phyloP scores from a whole-genome alignment of 2,113 vertebrate genomes.

The Gorilla gorilla region DNA sequence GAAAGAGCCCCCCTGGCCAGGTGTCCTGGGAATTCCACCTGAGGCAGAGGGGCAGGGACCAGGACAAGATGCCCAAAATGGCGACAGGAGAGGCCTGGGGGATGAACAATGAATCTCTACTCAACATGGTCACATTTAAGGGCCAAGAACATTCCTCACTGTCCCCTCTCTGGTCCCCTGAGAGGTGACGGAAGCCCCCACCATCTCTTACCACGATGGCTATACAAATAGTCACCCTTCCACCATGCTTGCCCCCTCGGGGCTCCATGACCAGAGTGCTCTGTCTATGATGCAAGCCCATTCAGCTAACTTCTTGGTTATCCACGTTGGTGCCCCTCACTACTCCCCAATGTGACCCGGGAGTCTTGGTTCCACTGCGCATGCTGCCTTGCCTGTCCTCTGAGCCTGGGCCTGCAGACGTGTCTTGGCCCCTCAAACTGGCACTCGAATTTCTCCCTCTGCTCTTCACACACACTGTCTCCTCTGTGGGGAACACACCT shows the following conservation, averaged over 20 bases:
- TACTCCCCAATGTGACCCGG: rapidly evolving
- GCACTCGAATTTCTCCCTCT: neutral
- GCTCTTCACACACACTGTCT: neutral
- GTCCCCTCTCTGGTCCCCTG: neutral
- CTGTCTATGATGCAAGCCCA: too few species aligned
- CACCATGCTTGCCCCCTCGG: neutral
- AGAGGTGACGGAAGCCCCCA: neutral
- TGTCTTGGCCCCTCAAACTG: rapidly evolving
- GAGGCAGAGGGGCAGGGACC: neutral
- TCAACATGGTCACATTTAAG: neutral
- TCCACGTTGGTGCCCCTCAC: rapidly evolving
- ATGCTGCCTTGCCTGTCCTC: rapidly evolving
- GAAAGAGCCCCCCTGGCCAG: neutral
- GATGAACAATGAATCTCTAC: too few species aligned
- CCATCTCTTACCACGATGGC: neutral
- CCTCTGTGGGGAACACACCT: neutral
- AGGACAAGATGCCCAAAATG: neutral
- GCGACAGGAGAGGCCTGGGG: too few species aligned
- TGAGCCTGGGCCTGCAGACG: rapidly evolving
- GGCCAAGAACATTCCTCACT: neutral
- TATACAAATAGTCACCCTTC: neutral
- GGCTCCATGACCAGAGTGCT: too few species aligned
- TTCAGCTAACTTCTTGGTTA: neutral
- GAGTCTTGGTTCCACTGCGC: neutral
- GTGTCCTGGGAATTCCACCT: neutral